Evolutionary conservation across 2,888 invertebrate genomes (phyloP), one percentile per base, ranked within the genome.

Genomic region (Acleris cristana): DNA sequence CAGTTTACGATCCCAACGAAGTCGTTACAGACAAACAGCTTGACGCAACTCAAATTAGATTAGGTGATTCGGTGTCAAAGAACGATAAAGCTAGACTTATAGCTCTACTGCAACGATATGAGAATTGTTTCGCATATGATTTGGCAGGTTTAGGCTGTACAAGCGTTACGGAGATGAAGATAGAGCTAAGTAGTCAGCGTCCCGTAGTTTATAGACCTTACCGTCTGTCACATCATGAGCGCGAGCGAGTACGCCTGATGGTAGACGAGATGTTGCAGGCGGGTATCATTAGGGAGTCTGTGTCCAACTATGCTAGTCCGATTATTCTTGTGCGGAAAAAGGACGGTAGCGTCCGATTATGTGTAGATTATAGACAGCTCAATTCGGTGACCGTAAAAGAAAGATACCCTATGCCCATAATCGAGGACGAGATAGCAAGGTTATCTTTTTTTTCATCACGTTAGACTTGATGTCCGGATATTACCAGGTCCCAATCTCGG

Each of bases 381-480:
- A 76, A 74, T 60, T 73, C 73, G 0, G 16, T 74, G 0, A 77
- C 73, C 0, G 55, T 73, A 0, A 76, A 75, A 23, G 75, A 74
- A 19, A 26, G 73, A 3, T 76, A 74, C 18, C 74, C 72, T 0
- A 71, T 75, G 51, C 74, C 73, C 0, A 52, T 68, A 0, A 75
- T 75, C 1, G 74, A 75, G 3, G 74, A 75, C 19, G 72, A 75
- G 48, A 69, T 75, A 3, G 65, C 70, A 0, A 34, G 70, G 12
- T 26, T 74, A 7, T 59, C 71, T 0, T 74, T 73, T 14, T 69
- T 72, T 16, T 56, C 53, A 44, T 72, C 16, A 66, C 71, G 0
- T 59, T 73, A 0, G 72, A 74, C 53, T 16, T 73, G 16, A 64
- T 57, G 45, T 73, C 72, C 1, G 72, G 74, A 0, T 75, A 75